A percentile compares a stretch with the other conserved stretches of the same genome.
phyloP scores from a whole-genome alignment of 1,140 invertebrate species.

The Tenebrio molitor region DNA sequence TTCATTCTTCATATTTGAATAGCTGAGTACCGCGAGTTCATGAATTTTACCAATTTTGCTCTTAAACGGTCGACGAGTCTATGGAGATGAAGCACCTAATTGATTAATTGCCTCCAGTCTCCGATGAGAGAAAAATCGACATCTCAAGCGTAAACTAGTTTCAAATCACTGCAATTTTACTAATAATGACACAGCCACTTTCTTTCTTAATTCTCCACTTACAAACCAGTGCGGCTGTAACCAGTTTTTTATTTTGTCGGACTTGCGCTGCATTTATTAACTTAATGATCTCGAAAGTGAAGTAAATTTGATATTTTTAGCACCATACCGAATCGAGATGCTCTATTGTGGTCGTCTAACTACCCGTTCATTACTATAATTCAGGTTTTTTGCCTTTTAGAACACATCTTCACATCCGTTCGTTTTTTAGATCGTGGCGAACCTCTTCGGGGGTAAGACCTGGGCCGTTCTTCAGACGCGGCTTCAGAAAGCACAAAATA shows the following conservation, averaged over 20 bases:
- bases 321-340: constrained; percentile 15
- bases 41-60: constrained; percentile 10
- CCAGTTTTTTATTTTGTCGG: constrained; percentile 20
- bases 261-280: constrained; percentile 24
- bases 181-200: not conserved
- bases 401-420: no score
- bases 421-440: no score
- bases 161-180: constrained; percentile 23
- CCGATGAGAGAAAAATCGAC: no score
- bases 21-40: constrained; percentile 17
- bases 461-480: no score
- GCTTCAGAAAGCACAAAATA: no score
- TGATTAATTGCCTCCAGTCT: constrained; percentile 17
- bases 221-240: not conserved
- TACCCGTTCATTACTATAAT: not conserved
- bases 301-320: constrained; percentile 12
- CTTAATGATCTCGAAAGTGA: constrained; percentile 10
- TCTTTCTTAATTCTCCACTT: constrained; percentile 12
- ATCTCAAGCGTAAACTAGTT: constrained; percentile 7
- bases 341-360: not conserved
- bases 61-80: constrained; percentile 33
- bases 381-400: constrained; percentile 3
- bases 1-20: constrained; percentile 13
- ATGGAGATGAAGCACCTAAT: no score
- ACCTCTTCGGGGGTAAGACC: no score